These are phyloP conservation scores for Eupeodes luniger DNA, from an alignment of 2,888 invertebrate species.

Conservation along the genomic window DNA sequence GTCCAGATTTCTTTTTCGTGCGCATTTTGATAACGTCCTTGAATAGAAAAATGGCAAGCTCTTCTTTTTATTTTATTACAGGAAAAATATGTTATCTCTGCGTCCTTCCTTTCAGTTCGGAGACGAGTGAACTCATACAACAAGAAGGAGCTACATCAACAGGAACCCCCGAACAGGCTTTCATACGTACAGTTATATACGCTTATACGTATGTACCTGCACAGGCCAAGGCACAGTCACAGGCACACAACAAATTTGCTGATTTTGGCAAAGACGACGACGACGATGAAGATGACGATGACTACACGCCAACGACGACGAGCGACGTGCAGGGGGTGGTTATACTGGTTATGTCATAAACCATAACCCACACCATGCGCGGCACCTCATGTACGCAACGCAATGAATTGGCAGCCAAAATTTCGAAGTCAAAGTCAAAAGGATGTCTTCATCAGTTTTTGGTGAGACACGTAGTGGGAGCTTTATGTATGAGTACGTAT, in stretches of 20 bases:
- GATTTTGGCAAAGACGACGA: slow-evolving; percentile 59
- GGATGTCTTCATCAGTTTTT: slow-evolving; percentile 70
- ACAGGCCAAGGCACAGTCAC: background rate
- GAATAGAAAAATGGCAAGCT: slow-evolving; percentile 52
- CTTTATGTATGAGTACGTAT: too few relatives aligned
- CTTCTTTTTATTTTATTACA: slow-evolving; percentile 59
- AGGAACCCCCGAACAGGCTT: background rate
- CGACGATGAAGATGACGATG: background rate
- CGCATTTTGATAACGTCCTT: slow-evolving; percentile 45
- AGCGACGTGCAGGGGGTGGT: slow-evolving; percentile 36
- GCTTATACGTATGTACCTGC: slow-evolving; percentile 18
- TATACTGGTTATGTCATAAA: slow-evolving; percentile 7
- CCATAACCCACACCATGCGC: background rate
- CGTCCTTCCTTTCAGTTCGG: slow-evolving; percentile 1
- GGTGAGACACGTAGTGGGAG: background rate
- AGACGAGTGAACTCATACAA: background rate
- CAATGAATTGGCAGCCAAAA: slow-evolving; percentile 68
- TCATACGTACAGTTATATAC: slow-evolving; percentile 1
- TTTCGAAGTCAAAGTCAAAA: slow-evolving; percentile 68
- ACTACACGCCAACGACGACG: too few relatives aligned
- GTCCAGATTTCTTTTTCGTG: slow-evolving; percentile 57
- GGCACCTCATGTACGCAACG: background rate
- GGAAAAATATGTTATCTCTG: slow-evolving; percentile 56
- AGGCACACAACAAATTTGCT: slow-evolving; percentile 65
- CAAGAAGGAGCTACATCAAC: slow-evolving; percentile 5